Evolutionary conservation across 2,888 invertebrate species (phyloP).

Genomic region (Andrena chrysosceles): DNA sequence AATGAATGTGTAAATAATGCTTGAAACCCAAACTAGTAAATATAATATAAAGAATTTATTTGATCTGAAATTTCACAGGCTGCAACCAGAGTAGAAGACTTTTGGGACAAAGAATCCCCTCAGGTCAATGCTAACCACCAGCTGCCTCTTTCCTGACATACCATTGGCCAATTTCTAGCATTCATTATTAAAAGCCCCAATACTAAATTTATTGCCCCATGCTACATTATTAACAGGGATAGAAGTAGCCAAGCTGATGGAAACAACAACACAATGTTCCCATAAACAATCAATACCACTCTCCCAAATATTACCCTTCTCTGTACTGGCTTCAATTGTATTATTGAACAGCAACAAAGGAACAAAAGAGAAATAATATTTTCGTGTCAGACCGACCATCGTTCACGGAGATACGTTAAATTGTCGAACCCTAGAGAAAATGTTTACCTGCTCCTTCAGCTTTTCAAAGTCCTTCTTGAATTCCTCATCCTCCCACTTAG

Average conservation of each 20-base stretch:
- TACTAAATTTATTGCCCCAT: not conserved
- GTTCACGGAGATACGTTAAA: not conserved
- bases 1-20: not conserved
- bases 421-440: not conserved
- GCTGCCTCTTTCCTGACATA: constrained; percentile 70
- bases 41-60: not conserved
- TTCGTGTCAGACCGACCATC: not conserved
- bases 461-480: constrained; percentile 89
- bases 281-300: constrained; percentile 41
- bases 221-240: not conserved
- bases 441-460: constrained; percentile 88
- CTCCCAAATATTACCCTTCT: not conserved
- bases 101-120: constrained; percentile 77
- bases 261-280: not conserved
- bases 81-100: constrained; percentile 48
- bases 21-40: not conserved
- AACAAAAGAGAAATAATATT: constrained; percentile 4
- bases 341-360: constrained; percentile 12
- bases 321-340: not conserved
- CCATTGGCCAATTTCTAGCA: constrained; percentile 55
- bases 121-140: constrained; percentile 79
- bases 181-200: constrained; percentile 38
- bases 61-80: constrained; percentile 16
- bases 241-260: not conserved
- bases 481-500: constrained; percentile 89